Percentiles rank a stretch among this genome's conserved stretches.
Conservation (phyloP, 2,888 invertebrate species). For the Stenolophus ochropezus region DNA sequence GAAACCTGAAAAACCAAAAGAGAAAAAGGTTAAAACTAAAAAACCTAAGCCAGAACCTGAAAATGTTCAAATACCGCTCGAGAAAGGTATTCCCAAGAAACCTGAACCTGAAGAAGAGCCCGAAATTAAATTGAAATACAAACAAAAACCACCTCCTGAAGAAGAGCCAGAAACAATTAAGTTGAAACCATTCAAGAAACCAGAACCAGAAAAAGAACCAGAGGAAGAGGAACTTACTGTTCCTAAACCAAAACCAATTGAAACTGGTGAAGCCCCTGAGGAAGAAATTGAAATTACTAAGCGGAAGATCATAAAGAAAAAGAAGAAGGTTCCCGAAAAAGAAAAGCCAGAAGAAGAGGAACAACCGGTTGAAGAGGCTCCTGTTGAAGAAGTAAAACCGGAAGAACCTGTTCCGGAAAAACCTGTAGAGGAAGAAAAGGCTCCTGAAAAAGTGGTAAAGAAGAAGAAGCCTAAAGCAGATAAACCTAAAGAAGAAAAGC, state of each 20-base stretch:
- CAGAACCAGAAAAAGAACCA: constrained; percentile 63
- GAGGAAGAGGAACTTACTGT: constrained; percentile 60
- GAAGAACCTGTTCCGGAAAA: constrained; percentile 62
- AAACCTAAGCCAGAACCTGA: constrained; percentile 72
- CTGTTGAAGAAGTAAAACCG: constrained; percentile 60
- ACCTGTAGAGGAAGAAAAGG: constrained; percentile 61
- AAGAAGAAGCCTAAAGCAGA: constrained; percentile 39
- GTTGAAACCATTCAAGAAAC: constrained; percentile 69
- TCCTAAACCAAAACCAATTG: constrained; percentile 61
- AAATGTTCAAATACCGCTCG: constrained; percentile 69
- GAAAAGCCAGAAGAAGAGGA: constrained; percentile 32
- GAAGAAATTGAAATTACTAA: constrained; percentile 56
- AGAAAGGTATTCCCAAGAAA: constrained; percentile 70
- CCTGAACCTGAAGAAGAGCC: constrained; percentile 69
- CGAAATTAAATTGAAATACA: constrained; percentile 71
- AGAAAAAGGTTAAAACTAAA: constrained; percentile 66
- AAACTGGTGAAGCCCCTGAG: constrained; percentile 47
- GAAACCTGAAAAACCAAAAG: constrained; percentile 70
- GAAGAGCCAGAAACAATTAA: constrained; percentile 70
- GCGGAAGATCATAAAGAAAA: constrained; percentile 65
- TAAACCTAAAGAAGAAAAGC: constrained; percentile 65
- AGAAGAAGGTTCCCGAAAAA: constrained; percentile 63
- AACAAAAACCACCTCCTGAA: constrained; percentile 66
- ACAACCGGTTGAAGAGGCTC: constrained; percentile 58
- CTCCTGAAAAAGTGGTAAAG: constrained; percentile 58